Evolutionary conservation across 1,140 invertebrate species (phyloP), one percentile per base, ranked within the genome.

Genomic region (Drosophila guanche): DNA sequence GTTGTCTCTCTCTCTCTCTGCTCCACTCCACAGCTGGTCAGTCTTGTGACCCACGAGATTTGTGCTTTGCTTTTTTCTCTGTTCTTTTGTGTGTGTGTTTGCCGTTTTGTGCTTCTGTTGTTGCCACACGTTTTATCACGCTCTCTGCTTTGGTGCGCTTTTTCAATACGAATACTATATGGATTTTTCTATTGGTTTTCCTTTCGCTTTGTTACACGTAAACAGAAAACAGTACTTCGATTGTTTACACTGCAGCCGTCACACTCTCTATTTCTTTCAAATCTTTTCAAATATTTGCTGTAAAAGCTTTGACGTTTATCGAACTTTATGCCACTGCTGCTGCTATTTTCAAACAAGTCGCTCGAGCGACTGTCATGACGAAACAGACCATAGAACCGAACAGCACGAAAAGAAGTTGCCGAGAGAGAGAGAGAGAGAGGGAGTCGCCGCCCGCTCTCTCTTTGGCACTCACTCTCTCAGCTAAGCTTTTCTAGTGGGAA

Each of bases 41-140:
- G 80, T 86, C 81, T 86, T 86, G 81, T 86, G 81, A 86, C 81
- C 83, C 65, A 71, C 81, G 76, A 63, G 59, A 79, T 46, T 65
- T 20, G 63, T 6, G 52, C 52, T 27, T 43, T 59, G 57, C 60
- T 71, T 83, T 85, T 73, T 75, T 75, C 77, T 70, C 66, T 60
- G 60, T 29, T 52, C 48, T 16, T 73, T 81, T 51, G 54, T 60
- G 57, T 43, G 46, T 55, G 48, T 2, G 8, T 33, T 37, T 37
- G 33, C 10, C 33, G 33, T 16, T 73, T 81, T 58, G 54, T 60
- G 60, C 40, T 85, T 86, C 73, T 86, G 81, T 86, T 86, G 74
- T 86, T 77, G 83, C 74, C 83, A 58, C 74, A 62, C 69, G 65
- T 81, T 86, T 86, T 75, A 86, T 86, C 81, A 78, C 77, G 61